Conservation (phyloP, 2,113 vertebrate genomes). For the Lophius piscatorius region DNA sequence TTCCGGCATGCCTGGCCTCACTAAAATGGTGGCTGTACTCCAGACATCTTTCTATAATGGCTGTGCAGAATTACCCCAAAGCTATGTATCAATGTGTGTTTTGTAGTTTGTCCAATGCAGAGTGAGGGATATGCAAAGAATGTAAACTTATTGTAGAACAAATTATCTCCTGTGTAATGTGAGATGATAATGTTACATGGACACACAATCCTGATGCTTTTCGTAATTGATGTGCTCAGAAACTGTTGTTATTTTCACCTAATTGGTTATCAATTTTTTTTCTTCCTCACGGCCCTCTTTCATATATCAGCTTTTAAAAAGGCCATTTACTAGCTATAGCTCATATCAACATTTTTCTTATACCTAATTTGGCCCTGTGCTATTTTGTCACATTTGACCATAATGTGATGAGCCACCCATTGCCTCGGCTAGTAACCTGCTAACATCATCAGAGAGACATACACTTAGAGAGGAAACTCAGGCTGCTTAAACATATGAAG, state of each 20-base stretch:
- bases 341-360: constrained; percentile 50
- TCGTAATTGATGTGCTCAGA: too few species aligned
- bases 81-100: constrained; percentile 52
- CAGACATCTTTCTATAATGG: constrained; percentile 71
- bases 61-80: constrained; percentile 59
- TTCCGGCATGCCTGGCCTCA: constrained; percentile 71
- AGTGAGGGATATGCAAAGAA: constrained; percentile 49
- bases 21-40: constrained; percentile 74
- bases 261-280: too few species aligned
- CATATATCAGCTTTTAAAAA: too few species aligned
- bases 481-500: constrained; percentile 34
- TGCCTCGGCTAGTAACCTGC: constrained; percentile 68
- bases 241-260: too few species aligned
- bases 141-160: constrained; percentile 33
- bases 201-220: background rate
- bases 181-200: background rate
- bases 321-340: constrained; percentile 3
- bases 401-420: constrained; percentile 75
- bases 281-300: too few species aligned
- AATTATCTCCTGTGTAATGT: background rate
- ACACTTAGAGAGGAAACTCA: constrained; percentile 7
- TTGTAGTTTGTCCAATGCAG: constrained; percentile 24
- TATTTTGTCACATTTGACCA: constrained; percentile 57
- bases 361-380: constrained; percentile 55
- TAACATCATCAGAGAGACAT: constrained; percentile 50